Evolutionary conservation across 2,888 invertebrate species (phyloP), one percentile per base, ranked within the genome.

Genomic region (Rotaria sp.): DNA sequence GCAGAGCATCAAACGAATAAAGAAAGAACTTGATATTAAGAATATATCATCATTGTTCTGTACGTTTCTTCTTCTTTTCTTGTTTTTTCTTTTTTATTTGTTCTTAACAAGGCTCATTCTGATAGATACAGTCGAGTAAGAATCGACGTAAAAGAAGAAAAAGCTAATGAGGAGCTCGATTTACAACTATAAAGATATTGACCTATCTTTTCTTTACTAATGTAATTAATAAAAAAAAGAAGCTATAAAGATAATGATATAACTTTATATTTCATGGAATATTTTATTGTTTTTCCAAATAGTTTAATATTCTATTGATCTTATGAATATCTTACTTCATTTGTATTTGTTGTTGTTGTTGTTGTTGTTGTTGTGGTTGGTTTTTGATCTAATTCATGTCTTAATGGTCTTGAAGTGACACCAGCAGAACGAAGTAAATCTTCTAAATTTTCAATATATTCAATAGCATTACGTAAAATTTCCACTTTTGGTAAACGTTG

Each of bases 401-500:
- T 35, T 18, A 67, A 41, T 50, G 45, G 13, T 26, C 24, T 50
- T 35, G 30, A 85, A 15, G 21, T 84, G 4, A 55, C 90, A 87
- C 86, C 88, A 90, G 10, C 90, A 90, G 87, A 80, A 38, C 91
- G 91, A 80, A 92, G 89, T 89, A 92, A 89, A 57, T 91, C 90
- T 88, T 92, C 92, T 88, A 93, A 89, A 87, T 91, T 92, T 88
- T 97, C 97, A 88, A 98, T 98, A 91, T 98, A 97, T 89, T 97
- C 97, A 90, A 99, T 99, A 74, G 98, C 98, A 89, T 96, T 96
- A 88, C 97, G 93, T 59, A 99, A 93, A 88, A 99, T 98, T 92
- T 99, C 98, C 88, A 99, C 95, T 93, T 99, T 99, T 2, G 98
- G 97, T 89, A 99, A 93, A 86, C 98, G 93, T 89, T 98, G 98